phyloP scores from a whole-genome alignment of 2,113 vertebrate genomes.

The Arothron firmamentum region DNA sequence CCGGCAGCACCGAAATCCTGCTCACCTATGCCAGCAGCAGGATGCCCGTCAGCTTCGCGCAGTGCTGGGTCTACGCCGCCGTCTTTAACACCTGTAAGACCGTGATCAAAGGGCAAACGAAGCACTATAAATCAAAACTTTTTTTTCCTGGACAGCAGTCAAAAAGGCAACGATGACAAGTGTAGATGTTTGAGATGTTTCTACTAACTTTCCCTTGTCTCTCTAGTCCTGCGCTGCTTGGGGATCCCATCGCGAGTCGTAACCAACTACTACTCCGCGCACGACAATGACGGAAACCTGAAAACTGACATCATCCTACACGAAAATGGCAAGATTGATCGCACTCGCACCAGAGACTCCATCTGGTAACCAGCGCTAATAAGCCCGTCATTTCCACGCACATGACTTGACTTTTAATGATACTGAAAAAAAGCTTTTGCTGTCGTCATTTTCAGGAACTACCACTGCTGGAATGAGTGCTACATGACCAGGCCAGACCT shows the following conservation, averaged over 20 bases:
- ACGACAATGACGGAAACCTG: conserved; percentile 92
- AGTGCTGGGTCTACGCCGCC: conserved; percentile 97
- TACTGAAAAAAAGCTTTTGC: not conserved
- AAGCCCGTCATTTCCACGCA: not conserved
- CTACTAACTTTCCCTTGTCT: not conserved
- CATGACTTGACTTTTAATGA: not conserved
- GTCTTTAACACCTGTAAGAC: conserved; percentile 95
- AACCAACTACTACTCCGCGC: conserved; percentile 92
- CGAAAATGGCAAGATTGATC: conserved; percentile 80
- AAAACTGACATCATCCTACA: conserved; percentile 86
- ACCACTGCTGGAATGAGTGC: conserved; percentile 97
- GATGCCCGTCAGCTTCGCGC: conserved; percentile 84
- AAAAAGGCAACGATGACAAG: not conserved
- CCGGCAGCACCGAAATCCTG: conserved; percentile 92
- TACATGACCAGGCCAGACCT: conserved; percentile 94
- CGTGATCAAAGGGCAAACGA: not conserved
- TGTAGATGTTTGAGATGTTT: not conserved
- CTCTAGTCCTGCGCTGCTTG: conserved; percentile 86
- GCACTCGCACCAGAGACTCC: conserved; percentile 83
- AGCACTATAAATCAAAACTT: too few relatives aligned
- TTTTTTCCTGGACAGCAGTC: not conserved
- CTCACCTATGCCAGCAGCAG: conserved; percentile 76
- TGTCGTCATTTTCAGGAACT: conserved; percentile 80
- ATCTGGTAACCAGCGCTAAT: conserved; percentile 77
- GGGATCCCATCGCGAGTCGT: conserved; percentile 88